phyloP scores from a whole-genome alignment of 2,113 vertebrate genomes.

The Pterocles burchelli region DNA sequence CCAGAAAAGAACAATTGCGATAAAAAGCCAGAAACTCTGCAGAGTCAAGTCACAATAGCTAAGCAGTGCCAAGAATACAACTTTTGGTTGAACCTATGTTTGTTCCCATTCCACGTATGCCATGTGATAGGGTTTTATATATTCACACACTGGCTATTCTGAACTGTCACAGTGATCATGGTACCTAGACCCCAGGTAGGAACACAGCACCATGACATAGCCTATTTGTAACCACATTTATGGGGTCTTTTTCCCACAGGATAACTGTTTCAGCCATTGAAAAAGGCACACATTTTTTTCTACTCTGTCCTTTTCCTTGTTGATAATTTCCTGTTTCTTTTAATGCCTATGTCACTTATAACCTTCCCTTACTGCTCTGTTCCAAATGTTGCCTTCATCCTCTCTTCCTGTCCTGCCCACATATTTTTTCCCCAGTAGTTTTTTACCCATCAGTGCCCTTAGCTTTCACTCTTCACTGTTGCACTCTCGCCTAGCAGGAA shows the following conservation, averaged over 20 bases:
- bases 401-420: background rate
- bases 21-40: background rate
- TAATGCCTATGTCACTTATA: background rate
- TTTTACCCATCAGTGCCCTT: background rate
- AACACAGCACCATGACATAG: background rate
- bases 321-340: background rate
- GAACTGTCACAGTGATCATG: background rate
- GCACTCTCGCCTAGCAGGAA: background rate
- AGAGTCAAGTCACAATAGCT: background rate
- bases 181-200: background rate
- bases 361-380: background rate
- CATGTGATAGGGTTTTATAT: background rate
- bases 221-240: background rate
- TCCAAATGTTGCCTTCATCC: background rate
- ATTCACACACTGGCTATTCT: background rate
- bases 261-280: background rate
- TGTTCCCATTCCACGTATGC: background rate
- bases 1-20: background rate
- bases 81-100: accelerated
- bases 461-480: background rate
- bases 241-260: background rate
- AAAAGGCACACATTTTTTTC: background rate
- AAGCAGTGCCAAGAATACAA: background rate
- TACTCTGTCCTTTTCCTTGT: background rate
- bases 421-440: background rate